These are phyloP conservation scores for Lagopus leucura DNA, from an alignment of 2,113 vertebrate species.

Conservation along the genomic window DNA sequence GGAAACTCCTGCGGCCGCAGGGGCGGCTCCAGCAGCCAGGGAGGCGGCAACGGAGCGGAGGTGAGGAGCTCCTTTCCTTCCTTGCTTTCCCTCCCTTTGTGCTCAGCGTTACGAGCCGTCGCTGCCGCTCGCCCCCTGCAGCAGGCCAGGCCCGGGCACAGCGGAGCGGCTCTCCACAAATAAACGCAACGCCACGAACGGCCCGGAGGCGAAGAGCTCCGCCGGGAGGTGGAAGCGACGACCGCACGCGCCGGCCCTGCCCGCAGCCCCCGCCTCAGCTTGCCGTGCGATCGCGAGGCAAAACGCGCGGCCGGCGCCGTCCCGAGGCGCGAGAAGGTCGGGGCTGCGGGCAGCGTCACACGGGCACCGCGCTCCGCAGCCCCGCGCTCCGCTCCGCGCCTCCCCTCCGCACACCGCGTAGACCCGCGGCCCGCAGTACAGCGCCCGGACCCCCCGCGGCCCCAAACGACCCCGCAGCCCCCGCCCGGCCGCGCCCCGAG, in stretches of 20 bases:
- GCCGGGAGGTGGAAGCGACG: fast-evolving
- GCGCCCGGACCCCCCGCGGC: neutral
- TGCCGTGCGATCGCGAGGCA: neutral
- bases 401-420: no score
- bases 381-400: no score
- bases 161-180: neutral
- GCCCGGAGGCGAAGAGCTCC: neutral
- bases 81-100: no score
- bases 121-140: neutral
- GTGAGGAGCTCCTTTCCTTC: neutral
- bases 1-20: neutral
- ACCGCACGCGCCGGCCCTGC: neutral
- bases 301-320: neutral
- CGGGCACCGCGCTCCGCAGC: no score
- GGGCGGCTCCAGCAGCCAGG: neutral
- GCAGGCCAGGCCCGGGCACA: neutral
- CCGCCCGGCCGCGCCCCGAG: neutral
- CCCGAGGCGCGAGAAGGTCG: neutral
- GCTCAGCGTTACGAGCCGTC: neutral
- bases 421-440: no score
- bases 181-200: neutral
- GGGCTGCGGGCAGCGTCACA: neutral
- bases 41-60: fast-evolving
- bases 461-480: neutral
- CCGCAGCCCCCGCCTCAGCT: neutral